Evolutionary conservation across 2,888 invertebrate species (phyloP).

Genomic region (Eulithis prunata): DNA sequence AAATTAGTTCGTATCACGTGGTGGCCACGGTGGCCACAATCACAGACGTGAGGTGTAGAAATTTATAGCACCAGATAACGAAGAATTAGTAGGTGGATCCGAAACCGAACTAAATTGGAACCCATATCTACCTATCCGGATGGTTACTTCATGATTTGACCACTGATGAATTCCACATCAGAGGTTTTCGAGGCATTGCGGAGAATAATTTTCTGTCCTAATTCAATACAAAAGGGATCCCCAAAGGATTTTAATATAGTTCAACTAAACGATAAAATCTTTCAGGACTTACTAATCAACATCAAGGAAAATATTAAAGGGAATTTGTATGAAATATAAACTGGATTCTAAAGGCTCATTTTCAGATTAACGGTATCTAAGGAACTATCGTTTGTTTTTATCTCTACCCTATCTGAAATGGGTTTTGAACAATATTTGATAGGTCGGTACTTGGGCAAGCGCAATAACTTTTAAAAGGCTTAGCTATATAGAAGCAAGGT

Average conservation of each 20-base stretch:
- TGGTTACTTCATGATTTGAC: conserved; percentile 30
- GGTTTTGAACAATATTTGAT: conserved; percentile 53
- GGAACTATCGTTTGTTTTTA: conserved; percentile 31
- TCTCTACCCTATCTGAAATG: conserved; percentile 32
- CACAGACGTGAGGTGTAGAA: conserved; percentile 50
- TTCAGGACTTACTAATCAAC: not conserved
- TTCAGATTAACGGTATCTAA: conserved; percentile 19
- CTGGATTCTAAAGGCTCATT: conserved; percentile 6
- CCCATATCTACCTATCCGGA: conserved; percentile 30
- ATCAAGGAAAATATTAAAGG: conserved; percentile 8
- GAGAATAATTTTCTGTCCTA: not conserved
- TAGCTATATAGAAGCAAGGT: conserved; percentile 53
- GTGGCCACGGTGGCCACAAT: conserved; percentile 48
- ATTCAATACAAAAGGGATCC: no score
- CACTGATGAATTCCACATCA: conserved; percentile 20
- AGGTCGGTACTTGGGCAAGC: conserved; percentile 41
- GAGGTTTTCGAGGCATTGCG: conserved; percentile 7
- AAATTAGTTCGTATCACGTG: conserved; percentile 56
- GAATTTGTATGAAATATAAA: conserved; percentile 15
- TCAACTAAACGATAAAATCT: no score
- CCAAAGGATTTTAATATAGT: no score
- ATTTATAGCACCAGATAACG: conserved; percentile 54
- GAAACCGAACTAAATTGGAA: conserved; percentile 35
- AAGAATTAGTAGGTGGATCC: conserved; percentile 49
- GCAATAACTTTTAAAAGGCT: conserved; percentile 57